Base-by-base conservation (phyloP, 2,797 vertebrate species). In the Phoebastria nigripes region DNA sequence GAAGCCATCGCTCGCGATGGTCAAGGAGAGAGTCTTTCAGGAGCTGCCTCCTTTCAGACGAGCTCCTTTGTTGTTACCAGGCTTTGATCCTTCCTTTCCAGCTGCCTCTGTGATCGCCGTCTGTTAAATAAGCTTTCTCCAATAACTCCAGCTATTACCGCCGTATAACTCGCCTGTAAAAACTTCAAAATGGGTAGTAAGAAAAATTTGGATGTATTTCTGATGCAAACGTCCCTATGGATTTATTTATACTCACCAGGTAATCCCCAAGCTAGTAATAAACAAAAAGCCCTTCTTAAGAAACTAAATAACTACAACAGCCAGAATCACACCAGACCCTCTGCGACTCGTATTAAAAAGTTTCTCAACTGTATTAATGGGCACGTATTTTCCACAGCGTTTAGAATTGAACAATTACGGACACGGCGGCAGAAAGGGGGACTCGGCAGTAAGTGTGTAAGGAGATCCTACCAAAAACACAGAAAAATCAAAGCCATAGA, bases 1-100 rank as follows among this genome's bases (percentile, higher is more conserved):
- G 29, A 58, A 33, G 42, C n/a, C 42, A 7, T 14, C 3, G 21
- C 42, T 74, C 8, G 4, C 1, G 1, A 33, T 2, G 12, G 31
- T 28, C 12, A 15, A 31, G 52, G 31, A 49, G 51, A 52, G 24
- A 17, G 15, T 20, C 44, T 2, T 26, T 51, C 15, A 2, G 11
- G 44, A 59, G 47, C 46, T 39, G 54, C 17, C 33, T 21, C 46
- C 39, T 33, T 51, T 24, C 70, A 16, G 70, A 49, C 10, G 2
- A 35, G 35, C 52, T 76, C 61, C 54, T 42, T 37, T 12, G 18
- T 28, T 14, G 21, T 26, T 20, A 15, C 46, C 62, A 18, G 33
- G 31, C 55, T 52, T 54, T 29, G 56, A n/a, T 54, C 66, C 74
- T 31, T n/a, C 39, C 35, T 33, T 15, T 22, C 74, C 81, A 59